phyloP scores from a whole-genome alignment of 2,888 invertebrate species.

The Agrotis clavis region DNA sequence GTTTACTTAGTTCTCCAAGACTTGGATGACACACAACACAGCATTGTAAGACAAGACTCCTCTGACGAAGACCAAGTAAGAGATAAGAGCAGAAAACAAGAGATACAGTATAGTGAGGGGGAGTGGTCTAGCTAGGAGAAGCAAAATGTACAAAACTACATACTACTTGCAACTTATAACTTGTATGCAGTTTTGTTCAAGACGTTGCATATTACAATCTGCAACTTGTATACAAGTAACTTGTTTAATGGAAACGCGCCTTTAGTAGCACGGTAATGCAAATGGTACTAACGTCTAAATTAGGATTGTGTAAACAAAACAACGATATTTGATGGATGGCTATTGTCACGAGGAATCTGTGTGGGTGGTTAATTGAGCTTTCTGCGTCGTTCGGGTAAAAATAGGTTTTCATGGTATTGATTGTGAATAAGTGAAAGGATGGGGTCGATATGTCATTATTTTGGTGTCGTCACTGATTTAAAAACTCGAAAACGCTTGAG shows the following conservation, averaged over 20 bases:
- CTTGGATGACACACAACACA: conserved; percentile 63
- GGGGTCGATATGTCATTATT: no score
- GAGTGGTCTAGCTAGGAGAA: conserved; percentile 79
- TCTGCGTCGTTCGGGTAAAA: conserved; percentile 28
- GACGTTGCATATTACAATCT: no score
- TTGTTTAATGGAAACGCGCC: conserved; percentile 39
- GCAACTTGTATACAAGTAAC: no score
- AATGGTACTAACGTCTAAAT: conserved; percentile 68
- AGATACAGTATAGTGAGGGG: conserved; percentile 86
- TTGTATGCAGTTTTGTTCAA: no score
- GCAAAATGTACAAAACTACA: no score
- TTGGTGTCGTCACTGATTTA: no score
- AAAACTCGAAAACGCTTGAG: background rate
- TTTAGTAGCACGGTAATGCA: conserved; percentile 32
- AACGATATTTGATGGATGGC: conserved; percentile 58
- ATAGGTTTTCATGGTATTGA: conserved; percentile 24
- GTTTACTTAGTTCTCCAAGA: conserved; percentile 66
- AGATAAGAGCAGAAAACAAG: conserved; percentile 72
- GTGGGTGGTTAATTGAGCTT: conserved; percentile 62
- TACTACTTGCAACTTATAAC: no score
- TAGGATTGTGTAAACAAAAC: conserved; percentile 65
- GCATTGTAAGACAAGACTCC: conserved; percentile 61
- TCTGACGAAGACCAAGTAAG: conserved; percentile 72
- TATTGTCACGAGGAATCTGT: conserved; percentile 41
- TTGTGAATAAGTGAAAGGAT: background rate